Evolutionary conservation across 1,140 invertebrate genomes (phyloP), one percentile per base, ranked within the genome.

Genomic region (Anoplolepis gracilipes): DNA sequence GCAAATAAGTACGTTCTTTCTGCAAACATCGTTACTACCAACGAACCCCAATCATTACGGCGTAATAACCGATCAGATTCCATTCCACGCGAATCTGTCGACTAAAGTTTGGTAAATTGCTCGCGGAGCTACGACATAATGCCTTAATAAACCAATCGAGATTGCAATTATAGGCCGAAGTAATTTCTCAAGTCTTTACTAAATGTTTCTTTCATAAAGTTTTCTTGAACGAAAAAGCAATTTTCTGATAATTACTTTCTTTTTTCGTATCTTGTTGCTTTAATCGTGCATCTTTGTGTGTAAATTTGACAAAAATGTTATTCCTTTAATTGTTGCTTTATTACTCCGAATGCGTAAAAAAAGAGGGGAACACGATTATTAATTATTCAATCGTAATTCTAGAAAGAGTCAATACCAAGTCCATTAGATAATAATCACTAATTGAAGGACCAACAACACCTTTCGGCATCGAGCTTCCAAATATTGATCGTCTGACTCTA

Each of bases 1-100:
- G 65, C 78, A 57, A 81, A 70, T 81, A 72, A 81, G 78, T 28
- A 42, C 25, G 78, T 39, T 81, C 65, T 55, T 42, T 42, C 49
- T 1, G 65, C 49, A 81, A 70, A 70, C 77, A 70, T 70, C 16
- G 64, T 70, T 70, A 33, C 46, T 33, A 30, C 4, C 13, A 62
- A 1, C 49, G 13, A 16, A 49, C 16, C 46, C 3, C 42, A 3
- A 30, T 79, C 76, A 8, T 78, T 39, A 81, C 11, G 49, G 16
- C 49, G 33, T 19, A 30, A 70, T 70, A 55, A 42, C 7, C 65
- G 49, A 78, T 78, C 33, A 36, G 10, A 39, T 33, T 81, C 6
- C 33, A 11, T 70, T 75, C 55, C 22, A 19, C 13, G 42, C 30
- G 42, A 78, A 67, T 55, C n/a, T 13, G 39, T 62, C n/a, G 73